phyloP scores from a whole-genome alignment of 2,113 vertebrate species.

The Thalassarche chlororhynchos region DNA sequence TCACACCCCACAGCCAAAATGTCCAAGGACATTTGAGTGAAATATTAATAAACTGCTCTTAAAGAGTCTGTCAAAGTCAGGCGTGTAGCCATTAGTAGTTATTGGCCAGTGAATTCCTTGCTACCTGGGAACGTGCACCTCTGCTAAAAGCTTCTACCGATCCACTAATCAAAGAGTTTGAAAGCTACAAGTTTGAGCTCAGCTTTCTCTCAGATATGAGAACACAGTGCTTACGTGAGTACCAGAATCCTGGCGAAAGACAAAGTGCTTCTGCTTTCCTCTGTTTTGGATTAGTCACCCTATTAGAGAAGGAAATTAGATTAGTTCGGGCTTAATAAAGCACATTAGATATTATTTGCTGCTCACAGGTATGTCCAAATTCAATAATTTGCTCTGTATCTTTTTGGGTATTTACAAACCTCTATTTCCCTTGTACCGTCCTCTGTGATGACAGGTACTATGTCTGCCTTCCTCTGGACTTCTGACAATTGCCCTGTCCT shows the following conservation, averaged over 20 bases:
- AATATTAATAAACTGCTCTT: not conserved
- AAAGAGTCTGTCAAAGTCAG: not conserved
- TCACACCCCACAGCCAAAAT: not conserved
- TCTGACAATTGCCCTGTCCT: not conserved
- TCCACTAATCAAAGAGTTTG: not conserved
- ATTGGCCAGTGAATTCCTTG: not conserved
- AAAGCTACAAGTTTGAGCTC: not conserved
- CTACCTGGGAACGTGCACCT: not conserved
- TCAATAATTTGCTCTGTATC: not conserved
- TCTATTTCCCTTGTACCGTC: not conserved
- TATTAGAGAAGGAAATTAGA: not conserved
- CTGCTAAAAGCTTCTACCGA: not conserved
- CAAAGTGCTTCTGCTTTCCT: not conserved
- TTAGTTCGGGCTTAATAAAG: not conserved
- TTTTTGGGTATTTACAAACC: not conserved
- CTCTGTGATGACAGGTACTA: not conserved
- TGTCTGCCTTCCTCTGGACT: not conserved
- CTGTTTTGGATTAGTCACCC: not conserved
- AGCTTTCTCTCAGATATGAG: not conserved
- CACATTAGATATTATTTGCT: not conserved
- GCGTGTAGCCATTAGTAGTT: not conserved
- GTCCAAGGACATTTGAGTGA: not conserved
- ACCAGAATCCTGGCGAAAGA: not conserved
- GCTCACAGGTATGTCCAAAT: not conserved
- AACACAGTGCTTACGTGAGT: accelerated